Conservation (phyloP, 2,113 vertebrate species). For the Melozone crissalis region DNA sequence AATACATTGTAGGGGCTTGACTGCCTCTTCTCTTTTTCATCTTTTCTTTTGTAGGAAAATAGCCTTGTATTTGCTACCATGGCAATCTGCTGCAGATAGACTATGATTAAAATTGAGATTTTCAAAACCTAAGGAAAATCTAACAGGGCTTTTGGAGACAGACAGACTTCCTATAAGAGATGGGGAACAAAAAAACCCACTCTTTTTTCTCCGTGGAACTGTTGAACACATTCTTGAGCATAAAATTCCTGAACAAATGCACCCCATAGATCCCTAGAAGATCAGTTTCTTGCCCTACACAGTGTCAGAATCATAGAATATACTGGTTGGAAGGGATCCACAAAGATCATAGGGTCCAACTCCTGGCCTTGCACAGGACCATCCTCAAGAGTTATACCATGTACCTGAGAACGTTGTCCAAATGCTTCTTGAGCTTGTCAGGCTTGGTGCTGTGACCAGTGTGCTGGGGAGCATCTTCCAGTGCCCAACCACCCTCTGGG, state of each 20-base stretch:
- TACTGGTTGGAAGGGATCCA: neutral
- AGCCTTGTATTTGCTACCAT: neutral
- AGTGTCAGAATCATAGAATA: neutral
- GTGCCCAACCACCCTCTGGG: neutral
- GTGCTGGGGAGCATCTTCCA: neutral
- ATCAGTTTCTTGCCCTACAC: neutral
- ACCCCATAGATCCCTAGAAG: neutral
- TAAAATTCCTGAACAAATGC: neutral
- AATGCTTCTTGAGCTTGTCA: neutral
- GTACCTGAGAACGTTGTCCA: neutral
- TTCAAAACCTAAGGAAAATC: neutral
- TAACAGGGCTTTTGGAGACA: neutral
- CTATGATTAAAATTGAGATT: neutral
- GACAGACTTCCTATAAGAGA: neutral
- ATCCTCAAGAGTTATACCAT: neutral
- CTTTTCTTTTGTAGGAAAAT: neutral
- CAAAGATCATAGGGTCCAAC: neutral
- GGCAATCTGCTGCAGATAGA: neutral
- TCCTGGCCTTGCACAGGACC: neutral
- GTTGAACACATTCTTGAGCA: neutral
- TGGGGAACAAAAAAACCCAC: fast-evolving
- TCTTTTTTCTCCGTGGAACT: neutral
- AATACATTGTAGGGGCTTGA: neutral
- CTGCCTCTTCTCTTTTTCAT: neutral
- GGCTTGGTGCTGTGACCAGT: neutral